Evolutionary conservation across 2,888 invertebrate species (phyloP).

Genomic region (Octonoba sinensis): DNA sequence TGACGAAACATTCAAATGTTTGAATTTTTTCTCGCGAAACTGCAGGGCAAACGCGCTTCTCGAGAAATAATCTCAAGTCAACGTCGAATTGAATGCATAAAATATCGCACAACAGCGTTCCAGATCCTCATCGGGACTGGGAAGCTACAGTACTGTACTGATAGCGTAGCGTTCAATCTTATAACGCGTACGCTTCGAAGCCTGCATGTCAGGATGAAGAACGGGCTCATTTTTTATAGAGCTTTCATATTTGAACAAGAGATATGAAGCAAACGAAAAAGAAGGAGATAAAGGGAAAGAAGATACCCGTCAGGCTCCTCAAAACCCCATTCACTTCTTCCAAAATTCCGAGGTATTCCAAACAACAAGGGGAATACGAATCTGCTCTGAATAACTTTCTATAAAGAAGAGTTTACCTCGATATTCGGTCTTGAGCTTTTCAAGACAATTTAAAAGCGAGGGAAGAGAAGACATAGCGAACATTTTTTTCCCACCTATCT

Average conservation of each 20-base stretch:
- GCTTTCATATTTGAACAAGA: constrained; percentile 6
- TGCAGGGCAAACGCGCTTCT: too few species aligned
- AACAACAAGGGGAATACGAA: constrained; percentile 8
- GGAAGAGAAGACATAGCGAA: constrained; percentile 23
- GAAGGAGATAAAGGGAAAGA: background rate
- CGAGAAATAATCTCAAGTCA: too few species aligned
- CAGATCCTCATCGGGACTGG: constrained; percentile 3
- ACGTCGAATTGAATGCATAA: constrained; percentile 40
- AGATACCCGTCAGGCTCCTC: constrained; percentile 24
- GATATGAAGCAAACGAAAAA: constrained; percentile 17
- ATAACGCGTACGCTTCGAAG: constrained; percentile 37
- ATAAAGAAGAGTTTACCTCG: constrained; percentile 15
- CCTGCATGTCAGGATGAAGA: background rate
- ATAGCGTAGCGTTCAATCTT: constrained; percentile 27
- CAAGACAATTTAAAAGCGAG: constrained; percentile 50
- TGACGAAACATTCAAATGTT: constrained; percentile 27
- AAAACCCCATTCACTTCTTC: constrained; percentile 41
- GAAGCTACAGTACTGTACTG: background rate
- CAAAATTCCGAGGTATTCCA: constrained; percentile 23
- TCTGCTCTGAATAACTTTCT: constrained; percentile 47
- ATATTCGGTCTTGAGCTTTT: constrained; percentile 20
- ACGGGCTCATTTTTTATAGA: background rate
- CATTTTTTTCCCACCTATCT: background rate
- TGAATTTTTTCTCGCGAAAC: constrained; percentile 23
- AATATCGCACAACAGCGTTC: constrained; percentile 29